Conservation (phyloP, 2,888 invertebrate species). For the Sphaerophoria rueppellii region DNA sequence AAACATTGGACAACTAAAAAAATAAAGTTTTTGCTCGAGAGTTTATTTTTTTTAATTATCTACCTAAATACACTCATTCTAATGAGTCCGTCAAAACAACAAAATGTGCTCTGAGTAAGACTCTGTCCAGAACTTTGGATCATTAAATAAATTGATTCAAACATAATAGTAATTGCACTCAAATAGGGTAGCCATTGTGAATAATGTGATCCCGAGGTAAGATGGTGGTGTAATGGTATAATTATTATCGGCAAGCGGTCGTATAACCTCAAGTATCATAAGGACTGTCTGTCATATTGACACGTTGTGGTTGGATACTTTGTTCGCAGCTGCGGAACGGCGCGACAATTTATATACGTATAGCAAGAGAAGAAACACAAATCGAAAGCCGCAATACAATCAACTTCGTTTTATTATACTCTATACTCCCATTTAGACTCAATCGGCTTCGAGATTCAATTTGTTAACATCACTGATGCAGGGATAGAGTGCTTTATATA, state of each 20-base stretch:
- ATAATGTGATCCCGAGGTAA: slow-evolving; percentile 37
- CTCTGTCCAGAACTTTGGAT: slow-evolving; percentile 22
- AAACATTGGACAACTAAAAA: too few species aligned
- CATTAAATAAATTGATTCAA: slow-evolving; percentile 20
- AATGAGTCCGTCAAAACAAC: slow-evolving; percentile 5
- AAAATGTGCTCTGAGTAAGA: background rate
- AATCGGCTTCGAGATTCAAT: slow-evolving; percentile 5
- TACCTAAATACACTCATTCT: background rate
- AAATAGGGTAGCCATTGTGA: slow-evolving; percentile 40
- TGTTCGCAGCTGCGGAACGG: slow-evolving; percentile 3
- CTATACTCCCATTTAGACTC: background rate
- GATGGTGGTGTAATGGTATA: slow-evolving; percentile 20
- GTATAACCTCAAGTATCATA: slow-evolving; percentile 39
- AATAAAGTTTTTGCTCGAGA: too few species aligned
- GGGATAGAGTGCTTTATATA: background rate
- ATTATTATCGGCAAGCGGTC: slow-evolving; percentile 29
- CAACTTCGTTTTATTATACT: slow-evolving; percentile 26
- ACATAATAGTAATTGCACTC: slow-evolving; percentile 35
- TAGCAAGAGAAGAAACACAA: background rate
- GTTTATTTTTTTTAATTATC: too few species aligned
- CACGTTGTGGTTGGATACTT: slow-evolving; percentile 2
- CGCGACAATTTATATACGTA: background rate
- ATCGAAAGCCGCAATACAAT: slow-evolving; percentile 40
- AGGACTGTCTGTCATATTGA: slow-evolving; percentile 20
- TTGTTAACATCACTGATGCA: slow-evolving; percentile 1